These are phyloP conservation scores for Lacanobia oleracea DNA, from an alignment of 2,888 invertebrate genomes.

Conservation along the genomic window DNA sequence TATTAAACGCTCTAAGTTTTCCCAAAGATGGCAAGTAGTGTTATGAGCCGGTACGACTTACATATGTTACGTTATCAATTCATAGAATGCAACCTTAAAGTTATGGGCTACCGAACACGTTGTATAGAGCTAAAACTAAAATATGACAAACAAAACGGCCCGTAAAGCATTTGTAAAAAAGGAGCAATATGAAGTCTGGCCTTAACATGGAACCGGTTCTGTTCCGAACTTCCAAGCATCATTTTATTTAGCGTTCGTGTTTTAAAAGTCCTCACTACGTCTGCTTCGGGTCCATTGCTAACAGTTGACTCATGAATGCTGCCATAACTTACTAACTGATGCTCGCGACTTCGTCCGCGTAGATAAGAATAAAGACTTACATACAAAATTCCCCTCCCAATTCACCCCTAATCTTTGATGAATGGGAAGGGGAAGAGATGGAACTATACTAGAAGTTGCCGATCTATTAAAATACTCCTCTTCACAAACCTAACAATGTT, in stretches of 20 bases:
- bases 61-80: no score
- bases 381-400: no score
- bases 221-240: background rate
- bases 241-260: conserved; percentile 33
- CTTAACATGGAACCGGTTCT: conserved; percentile 44
- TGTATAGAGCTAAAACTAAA: conserved; percentile 3
- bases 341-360: no score
- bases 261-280: background rate
- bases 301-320: conserved; percentile 8
- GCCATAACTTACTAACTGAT: background rate
- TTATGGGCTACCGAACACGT: no score
- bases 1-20: no score
- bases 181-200: conserved; percentile 17
- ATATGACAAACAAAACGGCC: background rate
- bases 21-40: no score
- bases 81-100: no score
- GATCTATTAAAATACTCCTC: background rate
- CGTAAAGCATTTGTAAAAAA: conserved; percentile 30
- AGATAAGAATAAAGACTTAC: no score
- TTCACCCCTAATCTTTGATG: no score
- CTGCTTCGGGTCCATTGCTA: background rate
- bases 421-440: no score
- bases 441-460: background rate
- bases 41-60: no score
- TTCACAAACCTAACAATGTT: background rate